phyloP scores from a whole-genome alignment of 2,797 vertebrate genomes.

The Aplochiton taeniatus region DNA sequence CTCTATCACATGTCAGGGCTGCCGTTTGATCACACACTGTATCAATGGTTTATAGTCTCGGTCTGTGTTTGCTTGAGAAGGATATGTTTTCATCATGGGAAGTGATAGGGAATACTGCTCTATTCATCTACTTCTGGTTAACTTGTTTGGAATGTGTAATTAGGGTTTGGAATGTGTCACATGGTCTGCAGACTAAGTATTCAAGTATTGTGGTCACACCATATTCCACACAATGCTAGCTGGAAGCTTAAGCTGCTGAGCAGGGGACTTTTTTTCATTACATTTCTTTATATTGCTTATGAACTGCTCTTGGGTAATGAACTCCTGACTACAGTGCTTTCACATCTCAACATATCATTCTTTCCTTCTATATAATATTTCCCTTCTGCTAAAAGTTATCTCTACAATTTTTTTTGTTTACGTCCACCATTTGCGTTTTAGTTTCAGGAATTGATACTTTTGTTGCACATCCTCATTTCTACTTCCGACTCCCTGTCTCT shows the following conservation, averaged over 20 bases:
- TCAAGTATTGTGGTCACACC: neutral
- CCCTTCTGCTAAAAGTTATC: no score
- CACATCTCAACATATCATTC: no score
- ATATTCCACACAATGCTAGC: neutral
- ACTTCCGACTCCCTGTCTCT: neutral
- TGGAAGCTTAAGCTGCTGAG: neutral
- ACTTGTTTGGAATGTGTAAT: constrained; percentile 4
- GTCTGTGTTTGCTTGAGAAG: neutral
- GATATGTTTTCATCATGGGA: neutral
- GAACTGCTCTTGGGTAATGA: no score
- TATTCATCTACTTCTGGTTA: neutral
- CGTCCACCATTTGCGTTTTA: no score
- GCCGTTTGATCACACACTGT: neutral
- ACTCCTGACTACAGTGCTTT: no score
- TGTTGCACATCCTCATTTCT: neutral
- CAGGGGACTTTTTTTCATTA: no score
- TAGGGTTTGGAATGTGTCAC: neutral
- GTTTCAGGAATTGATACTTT: neutral
- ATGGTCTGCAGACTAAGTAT: neutral
- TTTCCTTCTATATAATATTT: no score
- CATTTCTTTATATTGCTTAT: no score
- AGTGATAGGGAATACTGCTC: neutral
- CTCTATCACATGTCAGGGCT: constrained; percentile 19
- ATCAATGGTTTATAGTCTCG: neutral
- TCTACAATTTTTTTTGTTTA: no score